Conservation (phyloP, 2,797 vertebrate species). For the Arctocebus calabarensis region DNA sequence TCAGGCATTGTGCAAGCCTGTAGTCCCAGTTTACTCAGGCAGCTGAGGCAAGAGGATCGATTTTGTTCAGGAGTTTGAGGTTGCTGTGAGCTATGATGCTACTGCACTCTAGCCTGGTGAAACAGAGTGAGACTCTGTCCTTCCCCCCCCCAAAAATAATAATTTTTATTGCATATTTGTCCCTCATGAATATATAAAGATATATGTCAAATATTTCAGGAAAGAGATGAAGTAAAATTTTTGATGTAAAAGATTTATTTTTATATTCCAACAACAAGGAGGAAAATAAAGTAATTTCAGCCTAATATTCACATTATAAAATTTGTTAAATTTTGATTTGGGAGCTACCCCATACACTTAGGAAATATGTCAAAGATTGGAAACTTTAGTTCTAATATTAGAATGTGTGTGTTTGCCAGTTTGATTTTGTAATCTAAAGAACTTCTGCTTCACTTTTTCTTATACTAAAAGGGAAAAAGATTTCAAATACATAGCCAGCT, state of each 20-base stretch:
- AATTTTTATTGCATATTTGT: constrained; percentile 23
- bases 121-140: no score
- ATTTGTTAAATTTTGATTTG: constrained; percentile 36
- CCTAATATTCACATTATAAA: constrained; percentile 7
- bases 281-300: not conserved
- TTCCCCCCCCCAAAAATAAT: no score
- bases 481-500: constrained; percentile 10
- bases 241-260: constrained; percentile 4
- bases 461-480: not conserved
- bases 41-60: no score
- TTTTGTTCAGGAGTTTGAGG: no score
- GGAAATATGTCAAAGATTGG: not conserved
- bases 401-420: constrained; percentile 10
- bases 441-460: constrained; percentile 8
- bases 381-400: constrained; percentile 31
- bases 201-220: not conserved
- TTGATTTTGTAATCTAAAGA: constrained; percentile 48
- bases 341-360: not conserved
- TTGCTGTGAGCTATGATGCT: no score
- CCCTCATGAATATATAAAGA: not conserved
- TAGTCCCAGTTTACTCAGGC: no score
- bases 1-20: no score
- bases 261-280: not conserved
- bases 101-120: no score
- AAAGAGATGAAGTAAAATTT: not conserved